Base-by-base conservation (phyloP, 2,888 invertebrate genomes). In the Dendrolimus houi region DNA sequence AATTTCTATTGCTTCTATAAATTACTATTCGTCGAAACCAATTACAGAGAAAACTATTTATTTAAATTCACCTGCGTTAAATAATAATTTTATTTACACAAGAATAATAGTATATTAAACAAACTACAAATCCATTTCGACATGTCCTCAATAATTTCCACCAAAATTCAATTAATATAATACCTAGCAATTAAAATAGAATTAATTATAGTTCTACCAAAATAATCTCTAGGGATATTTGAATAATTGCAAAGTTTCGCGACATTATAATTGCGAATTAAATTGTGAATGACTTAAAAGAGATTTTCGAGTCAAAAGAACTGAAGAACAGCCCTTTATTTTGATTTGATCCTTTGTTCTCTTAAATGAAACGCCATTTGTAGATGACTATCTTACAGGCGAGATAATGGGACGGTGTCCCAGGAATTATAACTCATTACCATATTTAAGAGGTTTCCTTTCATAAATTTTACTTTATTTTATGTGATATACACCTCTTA, bases 321-420 rank as follows among this genome's bases (percentile, higher is more conserved):
- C 64, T 79, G 69, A 60, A 65, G 70, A 71, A 70, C 70, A 74
- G 70, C 72, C 74, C 72, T 77, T 79, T 74, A 74, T 78, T 84
- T 83, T 81, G 82, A 80, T 81, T 82, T 78, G 74, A 77, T 69
- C 67, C 71, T 81, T 83, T 83, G 81, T 83, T 79, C 79, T 69
- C 63, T 62, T 66, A 75, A 83, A 81, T 81, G 75, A 74, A 79
- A 78, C 71, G 73, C 72, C 75, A 73, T 80, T 82, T 79, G 75
- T 69, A 74, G 73, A 79, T 75, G 73, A 75, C 72, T 77, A 72
- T 74, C 73, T 74, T 67, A 67, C 62, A 64, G 59, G 63, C 61
- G 64, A 65, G 64, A 67, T 71, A 74, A 77, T 69, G 64, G 66
- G 59, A 63, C 59, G 62, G 59, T 58, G 61, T 62, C 60, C 60